Conservation (phyloP, 2,797 vertebrate species). For the Xenopus petersii region DNA sequence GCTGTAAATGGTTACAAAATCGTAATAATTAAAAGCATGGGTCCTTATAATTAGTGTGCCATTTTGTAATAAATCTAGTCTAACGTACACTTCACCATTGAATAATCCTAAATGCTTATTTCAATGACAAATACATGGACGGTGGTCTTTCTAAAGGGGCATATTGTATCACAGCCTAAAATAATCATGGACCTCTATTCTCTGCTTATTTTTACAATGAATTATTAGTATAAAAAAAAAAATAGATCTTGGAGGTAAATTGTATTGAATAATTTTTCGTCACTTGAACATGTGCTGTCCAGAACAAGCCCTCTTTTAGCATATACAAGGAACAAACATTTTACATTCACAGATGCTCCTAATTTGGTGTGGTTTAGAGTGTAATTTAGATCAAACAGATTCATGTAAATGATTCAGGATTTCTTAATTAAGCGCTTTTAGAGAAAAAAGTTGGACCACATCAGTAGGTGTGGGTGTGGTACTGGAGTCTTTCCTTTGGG, state of each 20-base stretch:
- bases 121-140: background rate
- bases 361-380: conserved; percentile 99
- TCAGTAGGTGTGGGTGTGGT: conserved; percentile 89
- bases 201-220: conserved; percentile 76
- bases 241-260: conserved; percentile 81
- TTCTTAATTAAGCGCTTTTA: conserved; percentile 97
- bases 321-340: conserved; percentile 82
- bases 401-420: conserved; percentile 98
- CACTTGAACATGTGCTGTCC: conserved; percentile 93
- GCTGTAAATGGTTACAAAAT: too few species aligned
- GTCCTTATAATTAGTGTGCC: too few species aligned
- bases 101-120: too few species aligned
- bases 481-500: conserved; percentile 73
- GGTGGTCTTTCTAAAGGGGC: conserved; percentile 53
- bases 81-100: too few species aligned
- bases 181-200: conserved; percentile 77
- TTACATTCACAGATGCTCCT: conserved; percentile 97
- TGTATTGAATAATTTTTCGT: conserved; percentile 89
- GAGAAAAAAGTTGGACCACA: conserved; percentile 80
- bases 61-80: too few species aligned
- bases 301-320: conserved; percentile 79
- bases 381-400: conserved; percentile 99
- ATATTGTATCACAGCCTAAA: conserved; percentile 73
- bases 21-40: too few species aligned
- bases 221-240: conserved; percentile 77